Conservation (phyloP, 2,888 invertebrate genomes). For the Dolichopus griseipennis region DNA sequence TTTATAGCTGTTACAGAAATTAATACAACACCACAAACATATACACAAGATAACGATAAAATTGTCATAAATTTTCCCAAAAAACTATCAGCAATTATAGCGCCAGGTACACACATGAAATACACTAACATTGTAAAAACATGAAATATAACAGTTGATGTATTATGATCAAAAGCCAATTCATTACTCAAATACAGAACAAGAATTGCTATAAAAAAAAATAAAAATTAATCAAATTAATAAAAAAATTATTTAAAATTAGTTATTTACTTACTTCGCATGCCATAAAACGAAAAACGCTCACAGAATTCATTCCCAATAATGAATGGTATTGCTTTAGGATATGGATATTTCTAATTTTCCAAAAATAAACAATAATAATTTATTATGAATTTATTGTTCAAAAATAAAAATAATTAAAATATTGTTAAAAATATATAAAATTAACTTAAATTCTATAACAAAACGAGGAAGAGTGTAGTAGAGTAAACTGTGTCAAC, state of each 20-base stretch:
- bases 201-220: constrained; percentile 55
- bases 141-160: constrained; percentile 66
- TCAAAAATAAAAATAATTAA: not conserved
- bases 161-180: constrained; percentile 53
- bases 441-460: too few relatives aligned
- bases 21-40: constrained; percentile 58
- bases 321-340: constrained; percentile 70
- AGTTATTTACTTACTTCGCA: constrained; percentile 63
- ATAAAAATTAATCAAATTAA: not conserved
- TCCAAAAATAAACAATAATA: constrained; percentile 25
- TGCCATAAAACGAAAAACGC: constrained; percentile 88
- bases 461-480: too few relatives aligned
- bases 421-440: too few relatives aligned
- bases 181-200: constrained; percentile 62
- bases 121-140: constrained; percentile 64
- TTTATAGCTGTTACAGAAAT: constrained; percentile 53
- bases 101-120: constrained; percentile 67
- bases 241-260: not conserved
- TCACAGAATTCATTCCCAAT: constrained; percentile 93
- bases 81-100: constrained; percentile 69
- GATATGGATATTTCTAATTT: constrained; percentile 50
- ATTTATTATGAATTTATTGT: not conserved
- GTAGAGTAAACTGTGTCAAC: too few relatives aligned
- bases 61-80: constrained; percentile 71
- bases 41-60: constrained; percentile 62